Evolutionary conservation across 2,888 invertebrate genomes (phyloP), one percentile per base, ranked within the genome.

Genomic region (Agonopterix heracliana): DNA sequence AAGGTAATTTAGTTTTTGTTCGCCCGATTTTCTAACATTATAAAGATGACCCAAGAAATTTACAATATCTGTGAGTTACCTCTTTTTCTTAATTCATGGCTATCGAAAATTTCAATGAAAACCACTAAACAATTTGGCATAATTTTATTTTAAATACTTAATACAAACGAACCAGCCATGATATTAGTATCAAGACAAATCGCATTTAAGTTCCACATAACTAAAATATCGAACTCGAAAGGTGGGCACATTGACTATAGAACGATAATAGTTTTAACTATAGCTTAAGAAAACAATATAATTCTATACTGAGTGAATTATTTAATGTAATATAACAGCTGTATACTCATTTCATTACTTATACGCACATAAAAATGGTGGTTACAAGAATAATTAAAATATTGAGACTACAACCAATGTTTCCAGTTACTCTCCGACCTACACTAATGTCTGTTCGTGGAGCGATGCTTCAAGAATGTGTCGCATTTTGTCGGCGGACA

Each of bases 201-300:
- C 38, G 38, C 38, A n/a, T 4, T 10, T 56, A 52, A 63, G 64
- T 63, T 67, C 57, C 61, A 66, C 67, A 59, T 61, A 67, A 70
- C 67, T 71, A 70, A 71, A 65, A 68, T 65, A 74, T 63, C 71
- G 66, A 76, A 72, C 70, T 71, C 71, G 61, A 68, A 66, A 84
- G 84, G 86, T 85, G 85, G 86, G 86, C 73, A 76, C 70, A 74
- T 73, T 84, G 84, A 83, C 84, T 84, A 84, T 38, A n/a, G 26
- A 26, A 26, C 26, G 26, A 26, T 26, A 26, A 26, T 26, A 26
- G 26, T 26, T 26, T 26, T 60, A 56, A 67, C 69, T 74, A 74
- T 61, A 66, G 61, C 68, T 71, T 72, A 74, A 54, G 53, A 59
- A 50, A 60, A 61, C 62, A 49, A 54, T 38, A 40, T 34, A 12